Conservation (phyloP, 1,140 invertebrate species). For the Heterodera schachtii region DNA sequence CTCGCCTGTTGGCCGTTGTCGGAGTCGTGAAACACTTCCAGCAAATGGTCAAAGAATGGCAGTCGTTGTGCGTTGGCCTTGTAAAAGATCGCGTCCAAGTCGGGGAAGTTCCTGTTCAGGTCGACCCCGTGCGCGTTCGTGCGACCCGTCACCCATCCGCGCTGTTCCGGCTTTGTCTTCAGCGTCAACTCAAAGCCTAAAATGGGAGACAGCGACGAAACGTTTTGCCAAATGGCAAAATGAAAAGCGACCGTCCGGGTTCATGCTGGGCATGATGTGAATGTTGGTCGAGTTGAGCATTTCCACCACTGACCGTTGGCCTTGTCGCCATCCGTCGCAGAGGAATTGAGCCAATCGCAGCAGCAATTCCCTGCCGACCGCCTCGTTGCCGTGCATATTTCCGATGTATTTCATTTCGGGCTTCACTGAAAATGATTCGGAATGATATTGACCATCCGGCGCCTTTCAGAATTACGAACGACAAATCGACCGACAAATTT, state of each 20-base stretch:
- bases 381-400: conserved; percentile 91
- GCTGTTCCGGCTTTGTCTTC: conserved; percentile 67
- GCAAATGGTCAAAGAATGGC: conserved; percentile 60
- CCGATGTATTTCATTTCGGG: conserved; percentile 86
- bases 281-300: conserved; percentile 79
- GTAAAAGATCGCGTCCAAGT: conserved; percentile 79
- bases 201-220: not conserved
- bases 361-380: conserved; percentile 80
- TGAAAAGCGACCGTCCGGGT: conserved; percentile 85
- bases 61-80: conserved; percentile 52
- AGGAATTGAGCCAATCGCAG: conserved; percentile 78
- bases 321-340: conserved; percentile 74
- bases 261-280: conserved; percentile 83
- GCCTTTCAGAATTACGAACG: too few species aligned
- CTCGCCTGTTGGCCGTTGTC: not conserved
- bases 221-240: conserved; percentile 11
- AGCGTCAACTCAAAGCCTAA: conserved; percentile 70
- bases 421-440: conserved; percentile 71
- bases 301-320: conserved; percentile 71
- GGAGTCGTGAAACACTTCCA: conserved; percentile 58
- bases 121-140: conserved; percentile 81
- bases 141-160: conserved; percentile 78
- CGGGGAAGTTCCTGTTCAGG: conserved; percentile 85
- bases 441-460: too few species aligned
- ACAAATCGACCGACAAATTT: too few species aligned